These are phyloP conservation scores for Romanogobio albipinnatus DNA, from an alignment of 2,113 vertebrate genomes.

Conservation along the genomic window DNA sequence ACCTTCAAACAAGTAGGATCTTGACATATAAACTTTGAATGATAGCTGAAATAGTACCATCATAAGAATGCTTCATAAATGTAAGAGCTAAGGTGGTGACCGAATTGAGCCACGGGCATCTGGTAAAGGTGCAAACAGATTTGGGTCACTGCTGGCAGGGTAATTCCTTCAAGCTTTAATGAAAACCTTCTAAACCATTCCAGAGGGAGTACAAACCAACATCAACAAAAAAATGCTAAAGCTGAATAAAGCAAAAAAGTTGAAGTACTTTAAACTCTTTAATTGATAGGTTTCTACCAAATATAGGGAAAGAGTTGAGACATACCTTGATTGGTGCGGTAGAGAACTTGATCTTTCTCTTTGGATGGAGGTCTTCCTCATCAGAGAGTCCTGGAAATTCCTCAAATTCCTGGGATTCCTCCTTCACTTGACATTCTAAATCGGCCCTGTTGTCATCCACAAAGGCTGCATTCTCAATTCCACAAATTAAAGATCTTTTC, in stretches of 20 bases:
- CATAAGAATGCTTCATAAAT: neutral
- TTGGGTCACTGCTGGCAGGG: constrained; percentile 19
- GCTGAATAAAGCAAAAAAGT: neutral
- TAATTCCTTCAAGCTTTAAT: neutral
- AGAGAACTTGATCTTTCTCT: constrained; percentile 83
- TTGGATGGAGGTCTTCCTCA: constrained; percentile 67
- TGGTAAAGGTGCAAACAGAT: neutral
- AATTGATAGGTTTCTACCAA: neutral
- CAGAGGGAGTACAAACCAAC: neutral
- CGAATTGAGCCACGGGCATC: neutral
- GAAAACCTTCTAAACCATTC: neutral
- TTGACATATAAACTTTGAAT: constrained; percentile 56
- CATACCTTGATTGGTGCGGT: constrained; percentile 85
- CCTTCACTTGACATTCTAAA: constrained; percentile 54
- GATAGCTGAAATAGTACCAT: neutral
- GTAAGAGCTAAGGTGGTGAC: neutral
- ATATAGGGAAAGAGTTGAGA: neutral
- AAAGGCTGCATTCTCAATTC: constrained; percentile 83
- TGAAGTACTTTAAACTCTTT: too few species aligned
- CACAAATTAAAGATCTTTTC: constrained; percentile 62
- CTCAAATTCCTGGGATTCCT: constrained; percentile 70
- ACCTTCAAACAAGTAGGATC: constrained; percentile 62
- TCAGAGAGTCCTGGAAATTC: constrained; percentile 82
- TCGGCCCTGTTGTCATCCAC: constrained; percentile 73
- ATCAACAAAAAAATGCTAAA: neutral